Percentiles rank a stretch among this genome's conserved stretches.
These are phyloP conservation scores for Mesocentrotus franciscanus DNA, from an alignment of 53 echinoderm and acorn worm species.

Conservation along the genomic window DNA sequence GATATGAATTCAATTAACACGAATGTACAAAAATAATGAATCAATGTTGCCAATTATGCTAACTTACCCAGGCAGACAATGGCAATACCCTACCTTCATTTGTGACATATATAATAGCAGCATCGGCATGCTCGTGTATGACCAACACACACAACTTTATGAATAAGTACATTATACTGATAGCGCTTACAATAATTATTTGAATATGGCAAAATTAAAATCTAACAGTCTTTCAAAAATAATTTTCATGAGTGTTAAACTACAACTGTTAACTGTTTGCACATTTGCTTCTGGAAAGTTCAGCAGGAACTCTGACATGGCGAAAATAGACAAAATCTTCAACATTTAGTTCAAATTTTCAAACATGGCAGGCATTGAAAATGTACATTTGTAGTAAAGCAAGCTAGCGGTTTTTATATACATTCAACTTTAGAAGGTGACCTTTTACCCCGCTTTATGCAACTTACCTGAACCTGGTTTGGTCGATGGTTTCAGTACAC, in stretches of 20 bases:
- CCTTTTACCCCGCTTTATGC: background rate
- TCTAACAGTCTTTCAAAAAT: too few species aligned
- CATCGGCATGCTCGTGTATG: background rate
- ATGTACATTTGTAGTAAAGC: too few species aligned
- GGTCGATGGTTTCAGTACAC: conserved; percentile 85
- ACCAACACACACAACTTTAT: too few species aligned
- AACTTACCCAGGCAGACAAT: too few species aligned
- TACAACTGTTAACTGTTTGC: background rate
- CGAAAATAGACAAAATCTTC: background rate
- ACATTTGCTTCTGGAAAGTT: background rate
- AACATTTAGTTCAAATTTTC: too few species aligned
- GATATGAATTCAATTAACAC: background rate
- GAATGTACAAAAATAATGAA: background rate
- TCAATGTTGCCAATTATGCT: background rate
- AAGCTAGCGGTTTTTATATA: too few species aligned
- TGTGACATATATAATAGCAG: background rate
- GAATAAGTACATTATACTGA: too few species aligned
- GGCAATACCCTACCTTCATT: too few species aligned
- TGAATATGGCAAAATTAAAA: too few species aligned
- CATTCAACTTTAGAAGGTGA: background rate
- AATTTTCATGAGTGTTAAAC: too few species aligned
- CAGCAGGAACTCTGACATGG: background rate
- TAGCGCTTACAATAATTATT: too few species aligned
- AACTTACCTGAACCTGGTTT: conserved; percentile 88
- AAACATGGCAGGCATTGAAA: too few species aligned